Percentiles rank a stretch among this genome's conserved stretches.
Conservation (phyloP, 2,888 invertebrate species). For the Polydesmus complanatus region DNA sequence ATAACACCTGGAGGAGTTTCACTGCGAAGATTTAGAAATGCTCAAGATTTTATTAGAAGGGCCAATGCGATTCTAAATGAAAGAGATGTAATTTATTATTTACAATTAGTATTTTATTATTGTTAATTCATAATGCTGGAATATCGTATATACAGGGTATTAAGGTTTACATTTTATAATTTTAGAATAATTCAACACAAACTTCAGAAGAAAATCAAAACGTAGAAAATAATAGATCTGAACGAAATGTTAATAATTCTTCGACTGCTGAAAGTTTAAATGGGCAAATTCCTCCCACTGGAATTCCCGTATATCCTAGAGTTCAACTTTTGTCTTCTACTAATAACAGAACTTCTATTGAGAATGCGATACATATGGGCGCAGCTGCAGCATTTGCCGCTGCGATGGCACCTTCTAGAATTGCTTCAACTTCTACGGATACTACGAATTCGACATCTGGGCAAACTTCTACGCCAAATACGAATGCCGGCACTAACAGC, state of each 20-base stretch:
- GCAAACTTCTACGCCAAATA: not conserved
- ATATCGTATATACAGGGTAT: no score
- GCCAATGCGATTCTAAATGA: constrained; percentile 26
- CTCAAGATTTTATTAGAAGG: constrained; percentile 26
- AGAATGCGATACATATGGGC: constrained; percentile 31
- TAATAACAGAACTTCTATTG: constrained; percentile 16
- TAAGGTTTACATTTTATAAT: no score
- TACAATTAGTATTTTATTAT: not conserved
- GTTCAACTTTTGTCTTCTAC: not conserved
- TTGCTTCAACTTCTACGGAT: constrained; percentile 2
- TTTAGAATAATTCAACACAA: not conserved
- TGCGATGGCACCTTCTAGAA: constrained; percentile 14
- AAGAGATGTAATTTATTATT: constrained; percentile 22
- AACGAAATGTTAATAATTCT: not conserved
- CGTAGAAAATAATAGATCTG: not conserved
- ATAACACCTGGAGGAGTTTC: constrained; percentile 25
- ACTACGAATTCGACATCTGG: not conserved
- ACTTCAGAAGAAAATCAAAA: not conserved
- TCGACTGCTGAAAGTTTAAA: not conserved
- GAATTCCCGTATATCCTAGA: not conserved
- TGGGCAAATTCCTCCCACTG: not conserved
- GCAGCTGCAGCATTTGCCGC: constrained; percentile 29
- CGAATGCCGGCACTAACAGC: not conserved
- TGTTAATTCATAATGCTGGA: no score
- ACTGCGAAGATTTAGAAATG: constrained; percentile 26